Conservation (phyloP, 1,140 invertebrate species). For the Neuroterus valhalla region DNA sequence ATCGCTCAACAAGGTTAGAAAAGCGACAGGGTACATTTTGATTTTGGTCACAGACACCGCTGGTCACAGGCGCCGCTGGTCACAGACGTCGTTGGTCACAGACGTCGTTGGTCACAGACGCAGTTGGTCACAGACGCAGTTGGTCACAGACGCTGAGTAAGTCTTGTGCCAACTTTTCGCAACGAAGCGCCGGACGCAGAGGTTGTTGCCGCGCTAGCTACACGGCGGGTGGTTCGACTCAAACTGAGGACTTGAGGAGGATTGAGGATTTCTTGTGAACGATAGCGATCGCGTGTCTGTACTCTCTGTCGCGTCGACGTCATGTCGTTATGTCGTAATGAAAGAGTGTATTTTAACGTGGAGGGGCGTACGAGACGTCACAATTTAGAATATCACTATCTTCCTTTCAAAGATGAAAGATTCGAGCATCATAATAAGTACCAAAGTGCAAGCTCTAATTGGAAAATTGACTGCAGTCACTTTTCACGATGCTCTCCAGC, state of each 20-base stretch:
- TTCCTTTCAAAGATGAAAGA: neutral
- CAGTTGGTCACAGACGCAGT: too few species aligned
- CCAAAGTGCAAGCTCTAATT: neutral
- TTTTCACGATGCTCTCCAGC: too few species aligned
- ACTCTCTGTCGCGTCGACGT: neutral
- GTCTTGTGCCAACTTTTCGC: constrained; percentile 11
- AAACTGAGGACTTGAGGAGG: neutral
- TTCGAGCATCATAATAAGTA: neutral
- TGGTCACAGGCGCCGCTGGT: too few species aligned
- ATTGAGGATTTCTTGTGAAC: neutral
- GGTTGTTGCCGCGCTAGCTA: constrained; percentile 6
- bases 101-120: too few species aligned
- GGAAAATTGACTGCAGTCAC: neutral
- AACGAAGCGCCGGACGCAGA: neutral
- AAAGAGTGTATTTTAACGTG: neutral
- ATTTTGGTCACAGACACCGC: too few species aligned
- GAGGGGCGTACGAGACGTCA: constrained; percentile 8
- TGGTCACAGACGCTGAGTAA: too few species aligned
- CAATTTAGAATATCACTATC: neutral
- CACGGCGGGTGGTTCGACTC: constrained; percentile 11
- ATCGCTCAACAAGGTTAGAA: too few species aligned
- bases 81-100: too few species aligned
- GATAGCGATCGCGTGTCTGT: constrained; percentile 21
- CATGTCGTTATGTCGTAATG: constrained; percentile 10
- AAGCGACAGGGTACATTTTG: too few species aligned